Evolutionary conservation across 2,888 invertebrate species (phyloP), one percentile per base, ranked within the genome.

Genomic region (Mesorhabditis belari): DNA sequence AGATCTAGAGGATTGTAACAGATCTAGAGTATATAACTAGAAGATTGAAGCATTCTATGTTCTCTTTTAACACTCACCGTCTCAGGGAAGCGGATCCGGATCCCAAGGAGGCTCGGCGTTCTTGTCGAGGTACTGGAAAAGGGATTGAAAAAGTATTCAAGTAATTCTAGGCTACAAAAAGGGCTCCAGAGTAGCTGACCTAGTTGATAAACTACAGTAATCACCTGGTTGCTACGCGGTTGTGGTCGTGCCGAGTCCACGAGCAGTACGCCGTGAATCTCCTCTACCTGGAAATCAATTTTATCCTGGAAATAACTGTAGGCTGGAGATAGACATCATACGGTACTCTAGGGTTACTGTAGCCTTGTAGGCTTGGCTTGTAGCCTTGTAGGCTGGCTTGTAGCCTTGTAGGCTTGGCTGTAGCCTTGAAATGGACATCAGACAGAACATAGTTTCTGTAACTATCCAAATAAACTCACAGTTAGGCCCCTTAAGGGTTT

Each of bases 61-160:
- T n/a, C n/a, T n/a, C n/a, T n/a, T n/a, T 35, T 12, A 35, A 35
- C 35, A 12, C 35, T 17, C 35, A 17, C 44, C 1, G 21, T 23
- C 51, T 50, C 51, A 59, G 28, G 44, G 17, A 19, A 55, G 64
- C 67, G 73, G 73, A 71, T 73, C 73, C 5, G 73, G 73, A 66
- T 73, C 73, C 71, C 71, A 73, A 61, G 73, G 73, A 26, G 73
- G 73, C 58, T 73, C 73, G 50, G 71, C 71, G 71, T 73, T 73
- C 64, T 70, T 70, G 70, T 73, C 71, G 60, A 70, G 66, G 44
- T 70, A n/a, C n/a, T n/a, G n/a, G n/a, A n/a, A n/a, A n/a, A n/a
- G n/a, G n/a, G n/a, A n/a, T n/a, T n/a, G n/a, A n/a, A n/a, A n/a
- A n/a, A n/a, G n/a, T n/a, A n/a, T n/a, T n/a, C n/a, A n/a, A n/a